Evolutionary conservation across 2,113 vertebrate genomes (phyloP), one percentile per base, ranked within the genome.

Genomic region (Platysternon megacephalum): DNA sequence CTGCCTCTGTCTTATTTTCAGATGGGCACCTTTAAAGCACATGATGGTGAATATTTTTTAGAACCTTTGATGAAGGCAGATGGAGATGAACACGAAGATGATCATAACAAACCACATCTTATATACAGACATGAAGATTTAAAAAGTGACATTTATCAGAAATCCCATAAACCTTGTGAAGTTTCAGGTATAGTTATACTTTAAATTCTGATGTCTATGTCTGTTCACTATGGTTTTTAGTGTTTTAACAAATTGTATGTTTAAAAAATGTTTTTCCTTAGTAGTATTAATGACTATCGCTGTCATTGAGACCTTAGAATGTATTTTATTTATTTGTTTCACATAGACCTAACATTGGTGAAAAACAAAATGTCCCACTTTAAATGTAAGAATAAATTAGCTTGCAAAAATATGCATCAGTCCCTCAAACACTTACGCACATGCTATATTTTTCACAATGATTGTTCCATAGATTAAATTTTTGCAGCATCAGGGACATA

Each of bases 21-120:
- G 97, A 94, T 97, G 97, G 97, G 97, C 51, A 96, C 98, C 46
- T 99, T 99, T 98, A 99, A 98, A 35, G 98, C 99, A 28, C 98
- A 99, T n/a, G 98, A 98, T 51, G 99, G 99, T 21, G 99, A 99
- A 95, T 99, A 99, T 97, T 99, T 99, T 98, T 96, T 99, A 98
- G 99, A 99, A 95, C 99, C 99, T 74, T 96, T 99, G 96, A 97
- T 99, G 98, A 98, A 97, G 76, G 91, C 95, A 0, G 98, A 97
- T 86, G 99, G 98, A 89, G 97, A 97, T 85, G 99, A 99, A 89
- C 97, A 98, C n/a, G 98, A 99, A 48, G 99, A 99, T 87, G 98
- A 98, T 74, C 98, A 99, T 98, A 99, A 98, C 97, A 99, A 99
- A 97, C 99, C 99, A 82, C 99, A 99, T 97, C 98, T 99, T 80